Evolutionary conservation across 2,797 vertebrate species (phyloP).

Genomic region (Acomys russatus): DNA sequence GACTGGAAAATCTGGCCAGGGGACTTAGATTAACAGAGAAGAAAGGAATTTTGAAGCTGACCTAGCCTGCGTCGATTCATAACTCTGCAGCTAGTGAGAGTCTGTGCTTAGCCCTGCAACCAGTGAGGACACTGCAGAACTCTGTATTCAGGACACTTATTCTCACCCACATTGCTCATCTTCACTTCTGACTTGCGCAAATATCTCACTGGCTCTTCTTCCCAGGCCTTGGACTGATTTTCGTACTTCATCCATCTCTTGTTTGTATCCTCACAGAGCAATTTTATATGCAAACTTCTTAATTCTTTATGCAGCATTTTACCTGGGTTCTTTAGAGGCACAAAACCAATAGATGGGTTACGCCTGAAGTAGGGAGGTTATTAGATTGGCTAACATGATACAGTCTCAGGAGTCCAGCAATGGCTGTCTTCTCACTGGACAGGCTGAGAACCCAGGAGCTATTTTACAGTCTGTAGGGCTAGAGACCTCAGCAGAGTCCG

Average conservation of each 20-base stretch:
- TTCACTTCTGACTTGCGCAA: not conserved
- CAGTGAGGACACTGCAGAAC: not conserved
- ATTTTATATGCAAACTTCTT: not conserved
- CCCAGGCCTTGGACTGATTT: not conserved
- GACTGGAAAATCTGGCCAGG: not conserved
- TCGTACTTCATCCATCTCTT: not conserved
- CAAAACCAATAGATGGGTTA: not conserved
- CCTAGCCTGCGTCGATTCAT: not conserved
- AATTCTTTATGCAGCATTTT: not conserved
- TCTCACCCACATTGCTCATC: not conserved
- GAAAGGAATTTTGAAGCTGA: not conserved
- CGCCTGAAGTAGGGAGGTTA: too few species aligned
- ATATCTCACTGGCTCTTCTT: not conserved
- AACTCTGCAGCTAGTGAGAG: not conserved
- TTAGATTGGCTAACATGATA: not conserved
- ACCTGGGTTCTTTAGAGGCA: not conserved
- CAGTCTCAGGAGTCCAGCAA: not conserved
- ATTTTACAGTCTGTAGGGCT: not conserved
- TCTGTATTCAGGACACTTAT: not conserved
- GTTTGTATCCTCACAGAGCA: not conserved
- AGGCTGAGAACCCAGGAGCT: not conserved
- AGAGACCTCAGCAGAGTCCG: not conserved
- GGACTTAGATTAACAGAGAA: not conserved
- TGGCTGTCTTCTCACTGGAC: not conserved
- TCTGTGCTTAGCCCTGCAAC: not conserved